Percentiles rank a stretch among this genome's conserved stretches.
These are phyloP conservation scores for Pelusios castaneus DNA, from an alignment of 2,113 vertebrate genomes.

Conservation along the genomic window DNA sequence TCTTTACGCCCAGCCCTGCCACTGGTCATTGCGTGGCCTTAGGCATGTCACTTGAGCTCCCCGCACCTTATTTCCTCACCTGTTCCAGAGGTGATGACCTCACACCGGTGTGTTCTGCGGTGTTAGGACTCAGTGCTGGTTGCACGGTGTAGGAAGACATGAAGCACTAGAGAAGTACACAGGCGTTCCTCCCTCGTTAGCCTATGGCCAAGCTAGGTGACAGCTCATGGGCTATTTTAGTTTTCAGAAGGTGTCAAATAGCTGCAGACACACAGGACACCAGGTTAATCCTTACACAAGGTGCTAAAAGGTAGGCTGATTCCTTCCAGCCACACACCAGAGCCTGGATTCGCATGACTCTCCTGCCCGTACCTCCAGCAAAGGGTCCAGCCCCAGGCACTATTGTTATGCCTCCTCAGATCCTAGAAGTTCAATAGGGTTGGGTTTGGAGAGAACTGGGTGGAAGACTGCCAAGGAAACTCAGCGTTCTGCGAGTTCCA, in stretches of 20 bases:
- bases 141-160: no score
- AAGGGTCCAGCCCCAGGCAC: background rate
- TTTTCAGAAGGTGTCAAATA: slow-evolving; percentile 31
- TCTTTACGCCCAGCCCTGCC: background rate
- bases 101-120: no score
- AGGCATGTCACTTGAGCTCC: background rate
- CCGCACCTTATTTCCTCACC: background rate
- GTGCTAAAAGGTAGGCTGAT: slow-evolving; percentile 42
- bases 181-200: background rate
- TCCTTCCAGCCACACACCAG: no score
- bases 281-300: slow-evolving; percentile 57
- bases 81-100: no score
- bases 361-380: background rate
- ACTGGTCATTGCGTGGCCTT: accelerated
- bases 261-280: slow-evolving; percentile 17
- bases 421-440: background rate
- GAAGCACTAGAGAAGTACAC: no score
- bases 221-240: slow-evolving; percentile 11
- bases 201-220: background rate
- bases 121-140: no score
- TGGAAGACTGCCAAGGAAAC: background rate
- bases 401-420: background rate
- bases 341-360: background rate
- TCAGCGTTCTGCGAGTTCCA: background rate
- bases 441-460: accelerated